phyloP scores from a whole-genome alignment of 2,888 invertebrate genomes.

The Zele albiditarsus region DNA sequence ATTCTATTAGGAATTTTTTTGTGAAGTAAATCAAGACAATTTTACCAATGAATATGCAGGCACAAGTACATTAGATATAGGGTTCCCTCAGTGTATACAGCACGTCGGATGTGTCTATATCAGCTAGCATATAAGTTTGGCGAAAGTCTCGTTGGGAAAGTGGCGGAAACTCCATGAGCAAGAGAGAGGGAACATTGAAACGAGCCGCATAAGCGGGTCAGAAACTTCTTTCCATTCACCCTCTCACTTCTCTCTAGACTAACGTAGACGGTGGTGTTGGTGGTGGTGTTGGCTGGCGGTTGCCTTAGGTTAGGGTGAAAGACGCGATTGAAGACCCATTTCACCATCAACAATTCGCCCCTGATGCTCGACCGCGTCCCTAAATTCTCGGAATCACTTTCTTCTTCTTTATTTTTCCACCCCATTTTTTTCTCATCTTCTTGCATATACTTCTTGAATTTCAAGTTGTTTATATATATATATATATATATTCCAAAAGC shows the following conservation, averaged over 20 bases:
- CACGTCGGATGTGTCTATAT: background rate
- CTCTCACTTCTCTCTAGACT: constrained; percentile 50
- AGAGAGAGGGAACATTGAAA: constrained; percentile 67
- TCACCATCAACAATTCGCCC: constrained; percentile 51
- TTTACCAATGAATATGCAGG: too few species aligned
- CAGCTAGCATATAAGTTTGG: background rate
- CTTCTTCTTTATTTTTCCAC: constrained; percentile 39
- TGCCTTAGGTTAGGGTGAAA: constrained; percentile 67
- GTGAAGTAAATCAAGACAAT: background rate
- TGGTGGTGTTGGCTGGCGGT: constrained; percentile 51
- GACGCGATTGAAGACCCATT: constrained; percentile 52
- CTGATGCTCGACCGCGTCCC: constrained; percentile 44
- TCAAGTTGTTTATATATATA: background rate
- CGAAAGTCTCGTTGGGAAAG: background rate
- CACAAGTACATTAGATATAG: too few species aligned
- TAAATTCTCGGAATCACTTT: constrained; percentile 38
- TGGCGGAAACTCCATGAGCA: constrained; percentile 62
- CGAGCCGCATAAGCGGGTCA: constrained; percentile 68
- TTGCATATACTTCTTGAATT: background rate
- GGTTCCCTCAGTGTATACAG: too few species aligned
- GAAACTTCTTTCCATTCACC: constrained; percentile 69
- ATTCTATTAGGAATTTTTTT: background rate
- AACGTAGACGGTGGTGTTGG: background rate
- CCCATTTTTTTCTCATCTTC: constrained; percentile 45
- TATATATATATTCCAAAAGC: too few species aligned